phyloP scores from a whole-genome alignment of 2,113 vertebrate genomes.

The Sinocyclocheilus maitianheensis region DNA sequence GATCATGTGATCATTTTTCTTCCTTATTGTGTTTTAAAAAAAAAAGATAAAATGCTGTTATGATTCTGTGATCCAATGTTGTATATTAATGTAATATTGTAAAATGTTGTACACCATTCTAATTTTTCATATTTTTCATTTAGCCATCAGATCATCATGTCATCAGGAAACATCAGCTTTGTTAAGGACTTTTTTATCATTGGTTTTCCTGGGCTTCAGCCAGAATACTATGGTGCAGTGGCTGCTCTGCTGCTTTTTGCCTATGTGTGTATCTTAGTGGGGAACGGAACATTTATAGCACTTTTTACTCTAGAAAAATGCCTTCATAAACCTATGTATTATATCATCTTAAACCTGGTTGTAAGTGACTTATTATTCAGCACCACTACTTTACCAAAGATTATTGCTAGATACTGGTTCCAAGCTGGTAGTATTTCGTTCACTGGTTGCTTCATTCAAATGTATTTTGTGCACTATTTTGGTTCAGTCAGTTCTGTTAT shows the following conservation, averaged over 20 bases:
- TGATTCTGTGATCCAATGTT: background rate
- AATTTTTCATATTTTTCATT: background rate
- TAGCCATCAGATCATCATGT: slow-evolving; percentile 54
- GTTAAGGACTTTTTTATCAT: slow-evolving; percentile 60
- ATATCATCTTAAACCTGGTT: slow-evolving; percentile 56
- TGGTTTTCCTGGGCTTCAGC: slow-evolving; percentile 60
- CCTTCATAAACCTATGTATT: slow-evolving; percentile 62
- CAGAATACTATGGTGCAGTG: slow-evolving; percentile 38
- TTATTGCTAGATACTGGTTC: slow-evolving; percentile 60
- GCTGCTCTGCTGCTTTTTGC: slow-evolving; percentile 55
- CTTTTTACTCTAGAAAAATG: slow-evolving; percentile 46
- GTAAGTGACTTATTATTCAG: slow-evolving; percentile 59
- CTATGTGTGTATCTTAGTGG: slow-evolving; percentile 54
- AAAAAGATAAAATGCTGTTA: background rate
- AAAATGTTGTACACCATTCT: background rate
- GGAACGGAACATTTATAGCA: slow-evolving; percentile 49
- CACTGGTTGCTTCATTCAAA: slow-evolving; percentile 58
- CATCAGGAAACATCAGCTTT: slow-evolving; percentile 56
- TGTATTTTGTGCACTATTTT: slow-evolving; percentile 63
- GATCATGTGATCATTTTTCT: background rate
- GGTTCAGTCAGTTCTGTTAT: slow-evolving; percentile 59
- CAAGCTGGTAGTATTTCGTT: slow-evolving; percentile 53
- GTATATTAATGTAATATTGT: too few species aligned
- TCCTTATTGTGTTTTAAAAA: background rate
- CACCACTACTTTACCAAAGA: slow-evolving; percentile 61